These are phyloP conservation scores for Aphis craccivora DNA, from an alignment of 1,140 invertebrate genomes.

Conservation along the genomic window DNA sequence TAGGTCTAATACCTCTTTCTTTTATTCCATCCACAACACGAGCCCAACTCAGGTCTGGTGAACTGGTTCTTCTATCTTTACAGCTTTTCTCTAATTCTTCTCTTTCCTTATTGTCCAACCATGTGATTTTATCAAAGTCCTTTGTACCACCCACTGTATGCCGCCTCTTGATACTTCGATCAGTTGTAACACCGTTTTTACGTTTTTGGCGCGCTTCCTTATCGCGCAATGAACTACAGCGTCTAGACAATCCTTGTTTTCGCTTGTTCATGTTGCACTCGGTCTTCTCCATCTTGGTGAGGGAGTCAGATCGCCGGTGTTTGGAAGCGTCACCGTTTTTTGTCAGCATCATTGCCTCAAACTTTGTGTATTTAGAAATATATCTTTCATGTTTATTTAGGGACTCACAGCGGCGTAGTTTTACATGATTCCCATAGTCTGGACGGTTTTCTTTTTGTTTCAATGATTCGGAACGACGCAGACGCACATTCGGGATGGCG, in stretches of 20 bases:
- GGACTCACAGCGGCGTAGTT: constrained; percentile 64
- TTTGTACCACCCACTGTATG: constrained; percentile 91
- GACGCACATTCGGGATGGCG: constrained; percentile 52
- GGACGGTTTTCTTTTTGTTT: constrained; percentile 67
- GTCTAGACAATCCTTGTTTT: constrained; percentile 67
- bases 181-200: constrained; percentile 72
- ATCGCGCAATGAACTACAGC: constrained; percentile 58
- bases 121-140: constrained; percentile 77
- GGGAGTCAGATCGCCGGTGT: constrained; percentile 72
- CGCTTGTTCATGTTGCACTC: constrained; percentile 80
- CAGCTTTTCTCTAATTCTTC: constrained; percentile 67
- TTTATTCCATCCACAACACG: constrained; percentile 66
- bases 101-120: constrained; percentile 68
- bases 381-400: constrained; percentile 64
- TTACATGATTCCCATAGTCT: constrained; percentile 58
- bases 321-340: constrained; percentile 63
- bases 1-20: constrained; percentile 69
- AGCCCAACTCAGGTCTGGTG: constrained; percentile 70
- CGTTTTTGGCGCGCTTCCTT: constrained; percentile 72
- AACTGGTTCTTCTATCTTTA: constrained; percentile 69
- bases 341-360: constrained; percentile 59
- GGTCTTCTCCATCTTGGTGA: constrained; percentile 82
- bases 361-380: constrained; percentile 57
- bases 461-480: constrained; percentile 71
- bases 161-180: constrained; percentile 77